A percentile compares a stretch with the other conserved stretches of the same genome.
phyloP scores from a whole-genome alignment of 2,797 vertebrate genomes.

The Sebastolobus alascanus region DNA sequence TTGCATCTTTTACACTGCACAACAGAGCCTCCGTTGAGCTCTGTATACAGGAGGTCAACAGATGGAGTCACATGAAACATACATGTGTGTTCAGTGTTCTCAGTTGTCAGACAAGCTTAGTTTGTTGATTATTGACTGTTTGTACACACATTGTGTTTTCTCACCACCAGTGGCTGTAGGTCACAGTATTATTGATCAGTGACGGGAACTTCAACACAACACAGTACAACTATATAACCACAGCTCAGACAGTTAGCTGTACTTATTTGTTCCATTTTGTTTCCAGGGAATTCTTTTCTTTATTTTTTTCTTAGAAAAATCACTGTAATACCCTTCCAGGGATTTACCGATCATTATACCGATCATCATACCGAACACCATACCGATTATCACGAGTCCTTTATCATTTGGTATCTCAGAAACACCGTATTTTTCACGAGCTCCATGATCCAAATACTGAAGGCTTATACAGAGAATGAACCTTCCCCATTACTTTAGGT shows the following conservation, averaged over 20 bases:
- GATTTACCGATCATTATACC: too few species aligned
- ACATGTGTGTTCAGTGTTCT: not conserved
- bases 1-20: not conserved
- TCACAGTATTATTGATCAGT: constrained; percentile 1
- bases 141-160: not conserved
- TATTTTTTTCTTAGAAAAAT: not conserved
- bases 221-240: not conserved
- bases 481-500: not conserved
- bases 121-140: not conserved
- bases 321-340: not conserved
- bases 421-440: not conserved
- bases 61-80: not conserved
- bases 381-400: too few species aligned
- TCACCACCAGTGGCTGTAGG: not conserved
- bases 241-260: not conserved
- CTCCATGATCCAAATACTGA: not conserved
- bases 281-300: not conserved
- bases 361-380: too few species aligned
- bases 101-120: not conserved
- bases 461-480: too few species aligned
- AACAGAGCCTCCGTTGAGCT: not conserved
- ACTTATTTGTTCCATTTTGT: not conserved
- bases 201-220: not conserved
- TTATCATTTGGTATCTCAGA: too few species aligned
- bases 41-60: not conserved